phyloP scores from a whole-genome alignment of 2,888 invertebrate genomes.

The Folsomia candida region DNA sequence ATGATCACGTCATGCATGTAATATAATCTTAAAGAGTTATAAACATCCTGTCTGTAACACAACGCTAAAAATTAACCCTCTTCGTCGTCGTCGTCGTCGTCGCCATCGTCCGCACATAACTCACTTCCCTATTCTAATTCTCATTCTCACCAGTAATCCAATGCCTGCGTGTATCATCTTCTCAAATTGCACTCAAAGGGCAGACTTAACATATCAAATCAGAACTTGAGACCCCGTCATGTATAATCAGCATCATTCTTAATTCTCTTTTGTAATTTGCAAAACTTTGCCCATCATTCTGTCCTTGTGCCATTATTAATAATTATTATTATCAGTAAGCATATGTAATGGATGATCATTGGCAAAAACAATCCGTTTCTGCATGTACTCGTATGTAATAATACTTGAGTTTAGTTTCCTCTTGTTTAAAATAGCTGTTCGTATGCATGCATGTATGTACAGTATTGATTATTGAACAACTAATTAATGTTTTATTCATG shows the following conservation, averaged over 20 bases:
- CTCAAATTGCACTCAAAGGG: background rate
- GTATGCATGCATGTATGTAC: background rate
- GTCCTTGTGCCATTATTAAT: background rate
- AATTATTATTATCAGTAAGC: background rate
- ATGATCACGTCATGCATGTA: background rate
- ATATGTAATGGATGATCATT: no score
- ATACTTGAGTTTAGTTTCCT: background rate
- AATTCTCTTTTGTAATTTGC: background rate
- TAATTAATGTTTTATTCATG: background rate
- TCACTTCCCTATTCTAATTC: no score
- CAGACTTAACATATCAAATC: background rate
- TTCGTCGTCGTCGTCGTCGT: no score
- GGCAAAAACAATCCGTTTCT: background rate
- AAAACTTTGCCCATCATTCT: background rate
- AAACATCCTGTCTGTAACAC: background rate
- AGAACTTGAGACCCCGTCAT: background rate
- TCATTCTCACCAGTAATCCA: no score
- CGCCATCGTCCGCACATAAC: no score
- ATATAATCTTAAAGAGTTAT: background rate
- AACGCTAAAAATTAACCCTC: background rate
- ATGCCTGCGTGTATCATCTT: no score
- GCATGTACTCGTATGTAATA: background rate
- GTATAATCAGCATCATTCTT: background rate
- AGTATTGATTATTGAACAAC: background rate
- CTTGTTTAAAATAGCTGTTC: background rate